These are phyloP conservation scores for Decapterus maruadsi DNA, from an alignment of 2,797 vertebrate genomes.

Conservation along the genomic window DNA sequence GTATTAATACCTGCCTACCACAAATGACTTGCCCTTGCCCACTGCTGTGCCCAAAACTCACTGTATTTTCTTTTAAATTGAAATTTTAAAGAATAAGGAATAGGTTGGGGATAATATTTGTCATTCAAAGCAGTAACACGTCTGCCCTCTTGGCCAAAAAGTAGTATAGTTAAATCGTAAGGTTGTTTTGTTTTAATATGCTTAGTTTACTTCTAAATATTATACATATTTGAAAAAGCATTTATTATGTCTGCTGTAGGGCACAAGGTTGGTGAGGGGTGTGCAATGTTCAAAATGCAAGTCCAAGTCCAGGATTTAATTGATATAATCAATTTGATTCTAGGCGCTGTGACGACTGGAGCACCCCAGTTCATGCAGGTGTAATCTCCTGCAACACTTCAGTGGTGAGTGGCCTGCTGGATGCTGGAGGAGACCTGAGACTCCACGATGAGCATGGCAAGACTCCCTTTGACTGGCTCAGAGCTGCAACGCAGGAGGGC, in stretches of 20 bases:
- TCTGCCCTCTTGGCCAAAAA: no score
- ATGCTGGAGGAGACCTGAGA: constrained; percentile 90
- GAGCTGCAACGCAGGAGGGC: constrained; percentile 81
- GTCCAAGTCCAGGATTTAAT: background rate
- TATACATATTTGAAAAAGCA: background rate
- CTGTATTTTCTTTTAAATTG: no score
- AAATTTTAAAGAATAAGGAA: no score
- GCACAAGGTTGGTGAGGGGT: background rate
- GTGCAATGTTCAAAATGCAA: background rate
- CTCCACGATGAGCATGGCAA: constrained; percentile 85
- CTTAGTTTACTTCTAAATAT: background rate
- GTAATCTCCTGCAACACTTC: constrained; percentile 88
- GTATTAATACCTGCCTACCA: background rate
- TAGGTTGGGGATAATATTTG: no score
- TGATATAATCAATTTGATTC: constrained; percentile 1
- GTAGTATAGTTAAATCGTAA: no score
- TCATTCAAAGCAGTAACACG: no score
- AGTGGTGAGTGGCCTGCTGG: constrained; percentile 87
- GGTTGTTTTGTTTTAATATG: no score
- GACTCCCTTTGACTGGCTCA: constrained; percentile 85
- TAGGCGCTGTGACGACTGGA: constrained; percentile 89
- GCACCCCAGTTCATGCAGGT: constrained; percentile 91
- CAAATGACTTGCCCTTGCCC: background rate
- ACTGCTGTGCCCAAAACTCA: no score
- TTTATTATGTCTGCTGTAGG: no score